Conservation (phyloP, 2,797 vertebrate species). For the Gallinago stenura region DNA sequence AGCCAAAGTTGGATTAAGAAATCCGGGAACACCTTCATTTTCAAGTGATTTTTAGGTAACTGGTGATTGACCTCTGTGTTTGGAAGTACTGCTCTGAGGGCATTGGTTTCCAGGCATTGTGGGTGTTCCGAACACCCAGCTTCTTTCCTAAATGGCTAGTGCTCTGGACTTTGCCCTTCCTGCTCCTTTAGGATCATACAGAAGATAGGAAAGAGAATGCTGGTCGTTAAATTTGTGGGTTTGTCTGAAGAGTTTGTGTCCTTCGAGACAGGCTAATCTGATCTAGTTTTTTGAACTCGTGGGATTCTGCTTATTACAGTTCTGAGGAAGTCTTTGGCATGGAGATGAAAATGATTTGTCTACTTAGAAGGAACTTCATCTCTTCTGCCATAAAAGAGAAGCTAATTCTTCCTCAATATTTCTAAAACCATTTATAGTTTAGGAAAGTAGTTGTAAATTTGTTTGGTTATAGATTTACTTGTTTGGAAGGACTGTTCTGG, state of each 20-base stretch:
- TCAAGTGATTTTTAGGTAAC: background rate
- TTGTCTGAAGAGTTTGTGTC: background rate
- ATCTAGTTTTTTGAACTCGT: background rate
- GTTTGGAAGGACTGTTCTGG: background rate
- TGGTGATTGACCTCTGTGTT: background rate
- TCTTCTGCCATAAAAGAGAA: background rate
- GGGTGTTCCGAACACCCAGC: background rate
- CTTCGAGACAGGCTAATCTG: background rate
- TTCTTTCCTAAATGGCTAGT: background rate
- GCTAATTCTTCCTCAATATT: background rate
- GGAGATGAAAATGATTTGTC: background rate
- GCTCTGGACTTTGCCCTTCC: background rate
- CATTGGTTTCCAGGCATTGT: background rate
- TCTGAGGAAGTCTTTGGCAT: background rate
- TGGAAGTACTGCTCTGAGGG: background rate
- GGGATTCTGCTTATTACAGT: background rate
- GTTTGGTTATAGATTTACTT: background rate
- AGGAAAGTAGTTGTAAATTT: background rate
- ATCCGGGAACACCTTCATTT: background rate
- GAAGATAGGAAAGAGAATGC: background rate
- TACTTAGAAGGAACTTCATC: background rate
- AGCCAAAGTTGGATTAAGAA: background rate
- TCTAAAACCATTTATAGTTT: background rate
- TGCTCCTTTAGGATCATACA: background rate
- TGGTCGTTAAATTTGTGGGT: background rate